phyloP scores from a whole-genome alignment of 2,888 invertebrate genomes.

The Drosophila limbata region DNA sequence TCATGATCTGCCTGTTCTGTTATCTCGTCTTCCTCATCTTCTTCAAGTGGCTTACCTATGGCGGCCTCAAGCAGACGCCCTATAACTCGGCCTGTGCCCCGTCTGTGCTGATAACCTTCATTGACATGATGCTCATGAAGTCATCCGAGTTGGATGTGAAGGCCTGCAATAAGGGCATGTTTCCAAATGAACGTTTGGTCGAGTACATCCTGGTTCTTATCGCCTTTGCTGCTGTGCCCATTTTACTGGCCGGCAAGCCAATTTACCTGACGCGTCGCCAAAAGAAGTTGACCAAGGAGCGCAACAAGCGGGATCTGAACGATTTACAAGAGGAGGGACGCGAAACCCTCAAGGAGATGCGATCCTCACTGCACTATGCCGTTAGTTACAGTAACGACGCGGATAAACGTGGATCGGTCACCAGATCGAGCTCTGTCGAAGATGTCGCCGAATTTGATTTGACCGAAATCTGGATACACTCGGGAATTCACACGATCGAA shows the following conservation, averaged over 20 bases:
- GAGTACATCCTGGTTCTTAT: constrained; percentile 91
- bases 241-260: constrained; percentile 97
- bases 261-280: constrained; percentile 88
- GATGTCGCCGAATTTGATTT: constrained; percentile 55
- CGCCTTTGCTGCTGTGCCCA: constrained; percentile 93
- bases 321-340: constrained; percentile 29
- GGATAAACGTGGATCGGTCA: background rate
- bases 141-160: constrained; percentile 65
- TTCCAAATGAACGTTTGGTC: constrained; percentile 88
- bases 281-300: constrained; percentile 21
- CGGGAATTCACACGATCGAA: constrained; percentile 87
- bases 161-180: constrained; percentile 88
- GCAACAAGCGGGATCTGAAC: constrained; percentile 23
- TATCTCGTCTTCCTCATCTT: constrained; percentile 96
- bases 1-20: constrained; percentile 93
- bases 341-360: constrained; percentile 54
- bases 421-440: background rate
- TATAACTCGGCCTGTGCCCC: constrained; percentile 88
- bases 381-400: background rate
- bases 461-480: constrained; percentile 81
- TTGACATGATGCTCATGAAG: constrained; percentile 91
- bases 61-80: constrained; percentile 84
- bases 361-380: constrained; percentile 29
- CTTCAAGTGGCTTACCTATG: constrained; percentile 93
- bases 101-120: constrained; percentile 90